Conservation (phyloP, 30 jellyfish, hydroid and myxozoan genomes). For the Turritopsis rubra region DNA sequence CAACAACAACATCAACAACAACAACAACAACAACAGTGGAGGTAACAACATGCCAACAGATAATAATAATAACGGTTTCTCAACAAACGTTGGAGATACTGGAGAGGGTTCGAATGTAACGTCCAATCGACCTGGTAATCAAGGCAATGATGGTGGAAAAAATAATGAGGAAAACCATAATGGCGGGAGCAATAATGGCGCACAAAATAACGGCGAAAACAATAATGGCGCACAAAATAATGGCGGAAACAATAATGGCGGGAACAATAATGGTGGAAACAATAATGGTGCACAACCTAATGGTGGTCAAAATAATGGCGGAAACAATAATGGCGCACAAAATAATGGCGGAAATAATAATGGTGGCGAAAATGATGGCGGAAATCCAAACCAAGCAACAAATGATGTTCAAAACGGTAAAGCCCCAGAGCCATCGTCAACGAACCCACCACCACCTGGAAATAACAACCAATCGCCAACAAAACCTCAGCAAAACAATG, state of each 20-base stretch:
- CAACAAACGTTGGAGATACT: not conserved
- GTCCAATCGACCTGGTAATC: not conserved
- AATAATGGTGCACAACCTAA: not conserved
- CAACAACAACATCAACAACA: not conserved
- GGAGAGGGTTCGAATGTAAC: not conserved
- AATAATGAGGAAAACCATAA: not conserved
- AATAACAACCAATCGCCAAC: slow-evolving; percentile 3
- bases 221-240: not conserved
- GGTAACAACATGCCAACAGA: not conserved
- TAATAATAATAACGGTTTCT: not conserved
- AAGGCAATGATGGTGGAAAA: slow-evolving; percentile 3
- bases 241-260: not conserved
- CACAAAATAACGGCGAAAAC: not conserved
- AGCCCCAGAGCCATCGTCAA: not conserved
- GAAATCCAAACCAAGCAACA: not conserved
- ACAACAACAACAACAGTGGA: not conserved
- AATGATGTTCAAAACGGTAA: not conserved
- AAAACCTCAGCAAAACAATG: not conserved
- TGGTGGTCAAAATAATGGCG: not conserved
- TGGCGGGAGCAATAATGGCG: not conserved
- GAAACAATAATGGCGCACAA: not conserved
- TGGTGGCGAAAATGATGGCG: not conserved
- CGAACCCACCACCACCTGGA: slow-evolving; percentile 5
- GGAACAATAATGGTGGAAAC: not conserved
- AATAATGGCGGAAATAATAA: not conserved